Base-by-base conservation (phyloP, 2,113 vertebrate species). In the Sturnus vulgaris region DNA sequence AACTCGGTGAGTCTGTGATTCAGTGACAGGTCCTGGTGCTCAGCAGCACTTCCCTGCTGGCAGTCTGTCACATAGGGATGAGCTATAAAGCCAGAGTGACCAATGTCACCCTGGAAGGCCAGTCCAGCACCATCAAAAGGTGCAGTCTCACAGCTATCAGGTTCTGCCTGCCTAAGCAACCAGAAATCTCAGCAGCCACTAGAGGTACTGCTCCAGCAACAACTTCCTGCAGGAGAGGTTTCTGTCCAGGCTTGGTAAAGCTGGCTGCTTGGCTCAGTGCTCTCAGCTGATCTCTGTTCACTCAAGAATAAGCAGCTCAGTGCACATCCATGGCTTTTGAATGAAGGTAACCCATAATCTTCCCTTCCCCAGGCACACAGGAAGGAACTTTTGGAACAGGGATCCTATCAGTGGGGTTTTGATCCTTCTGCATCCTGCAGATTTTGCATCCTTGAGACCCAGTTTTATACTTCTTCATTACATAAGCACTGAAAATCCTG, bases 401-500 rank as follows among this genome's bases (percentile, higher is more conserved):
- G 35, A 86, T 7, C 0, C 0, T 42, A 7, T 6, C 17, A 76
- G 17, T n/a, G 20, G 19, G 49, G 40, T 24, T 71, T 75, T 47
- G 20, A 57, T 53, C 42, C 47, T 47, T 18, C 11, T 44, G 44
- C 12, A 55, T 33, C 56, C 39, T 59, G 63, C 15, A 73, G 60
- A 78, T 59, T 78, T 50, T 44, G 31, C 53, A 73, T 56, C 60
- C n/a, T 28, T 50, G 19, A 92, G 33, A 81, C 4, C 9, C 30
- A 44, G 18, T 47, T 81, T 75, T 84, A 23, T 18, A 68, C 10
- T 56, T 83, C 63, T 73, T 39, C 33, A 27, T 40, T 82, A 82
- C 75, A 84, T 55, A 81, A 91, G 23, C n/a, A 60, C 60, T 40
- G 80, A 21, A 83, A 95, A 80, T 35, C 39, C 83, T 84, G 17